phyloP scores from a whole-genome alignment of 1,140 invertebrate genomes.

The Bilobella aurantiaca region DNA sequence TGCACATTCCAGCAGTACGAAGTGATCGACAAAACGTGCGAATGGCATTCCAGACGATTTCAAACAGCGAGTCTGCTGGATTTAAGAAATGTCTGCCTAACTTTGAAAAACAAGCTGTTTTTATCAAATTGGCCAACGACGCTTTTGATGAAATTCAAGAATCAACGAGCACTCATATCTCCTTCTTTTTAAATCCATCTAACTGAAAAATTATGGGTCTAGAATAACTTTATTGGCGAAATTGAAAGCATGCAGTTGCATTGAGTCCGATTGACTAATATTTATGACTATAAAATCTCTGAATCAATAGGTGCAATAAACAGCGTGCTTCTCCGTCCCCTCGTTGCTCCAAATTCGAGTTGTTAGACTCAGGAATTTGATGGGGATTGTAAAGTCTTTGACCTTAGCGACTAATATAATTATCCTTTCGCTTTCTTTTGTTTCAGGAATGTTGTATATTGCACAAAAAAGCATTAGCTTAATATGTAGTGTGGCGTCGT shows the following conservation, averaged over 20 bases:
- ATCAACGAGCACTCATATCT: not conserved
- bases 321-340: too few relatives aligned
- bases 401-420: too few relatives aligned
- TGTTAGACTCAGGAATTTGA: too few relatives aligned
- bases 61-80: not conserved
- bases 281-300: not conserved
- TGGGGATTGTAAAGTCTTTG: too few relatives aligned
- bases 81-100: not conserved
- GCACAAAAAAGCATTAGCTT: too few relatives aligned
- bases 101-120: not conserved
- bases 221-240: not conserved
- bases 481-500: too few relatives aligned
- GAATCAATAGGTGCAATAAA: too few relatives aligned
- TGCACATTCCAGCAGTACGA: not conserved
- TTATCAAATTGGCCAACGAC: not conserved
- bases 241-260: not conserved
- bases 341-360: too few relatives aligned
- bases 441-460: too few relatives aligned
- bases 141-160: not conserved
- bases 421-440: too few relatives aligned
- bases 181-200: not conserved
- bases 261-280: not conserved
- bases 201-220: not conserved
- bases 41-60: slow-evolving; percentile 4
- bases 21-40: not conserved